Evolutionary conservation across 2,797 vertebrate species (phyloP).

Genomic region (Paguma larvata): DNA sequence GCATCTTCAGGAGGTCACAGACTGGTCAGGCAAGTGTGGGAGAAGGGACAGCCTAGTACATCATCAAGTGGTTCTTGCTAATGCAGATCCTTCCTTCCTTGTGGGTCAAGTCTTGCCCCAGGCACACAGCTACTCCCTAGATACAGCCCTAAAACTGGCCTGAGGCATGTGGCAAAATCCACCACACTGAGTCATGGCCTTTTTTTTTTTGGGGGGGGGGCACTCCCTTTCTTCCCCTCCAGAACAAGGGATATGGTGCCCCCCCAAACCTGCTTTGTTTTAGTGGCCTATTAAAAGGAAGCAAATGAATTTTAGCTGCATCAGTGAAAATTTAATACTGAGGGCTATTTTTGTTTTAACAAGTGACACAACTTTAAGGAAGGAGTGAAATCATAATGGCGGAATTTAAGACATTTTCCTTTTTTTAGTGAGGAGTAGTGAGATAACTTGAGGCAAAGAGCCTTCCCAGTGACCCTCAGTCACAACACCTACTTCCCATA

Average conservation of each 20-base stretch:
- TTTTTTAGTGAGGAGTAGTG: neutral
- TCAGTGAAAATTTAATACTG: neutral
- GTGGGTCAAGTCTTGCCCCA: neutral
- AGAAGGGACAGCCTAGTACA: neutral
- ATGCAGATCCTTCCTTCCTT: neutral
- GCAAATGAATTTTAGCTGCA: neutral
- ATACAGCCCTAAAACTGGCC: neutral
- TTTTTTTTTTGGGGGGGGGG: neutral
- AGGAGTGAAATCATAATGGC: constrained; percentile 1
- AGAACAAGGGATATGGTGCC: neutral
- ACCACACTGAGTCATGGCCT: neutral
- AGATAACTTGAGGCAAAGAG: neutral
- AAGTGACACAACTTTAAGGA: neutral
- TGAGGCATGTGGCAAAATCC: neutral
- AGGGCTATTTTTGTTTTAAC: constrained; percentile 46
- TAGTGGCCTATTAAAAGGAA: neutral
- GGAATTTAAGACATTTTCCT: neutral
- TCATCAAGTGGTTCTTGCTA: neutral
- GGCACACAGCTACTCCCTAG: neutral
- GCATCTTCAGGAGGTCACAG: neutral
- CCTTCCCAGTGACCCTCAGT: neutral
- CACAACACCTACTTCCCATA: neutral
- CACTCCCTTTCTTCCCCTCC: neutral
- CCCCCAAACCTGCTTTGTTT: neutral
- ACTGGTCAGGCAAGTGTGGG: neutral